Percentiles rank a stretch among this genome's conserved stretches.
These are phyloP conservation scores for Alectoris magna DNA, from an alignment of 2,797 vertebrate species.

Conservation along the genomic window DNA sequence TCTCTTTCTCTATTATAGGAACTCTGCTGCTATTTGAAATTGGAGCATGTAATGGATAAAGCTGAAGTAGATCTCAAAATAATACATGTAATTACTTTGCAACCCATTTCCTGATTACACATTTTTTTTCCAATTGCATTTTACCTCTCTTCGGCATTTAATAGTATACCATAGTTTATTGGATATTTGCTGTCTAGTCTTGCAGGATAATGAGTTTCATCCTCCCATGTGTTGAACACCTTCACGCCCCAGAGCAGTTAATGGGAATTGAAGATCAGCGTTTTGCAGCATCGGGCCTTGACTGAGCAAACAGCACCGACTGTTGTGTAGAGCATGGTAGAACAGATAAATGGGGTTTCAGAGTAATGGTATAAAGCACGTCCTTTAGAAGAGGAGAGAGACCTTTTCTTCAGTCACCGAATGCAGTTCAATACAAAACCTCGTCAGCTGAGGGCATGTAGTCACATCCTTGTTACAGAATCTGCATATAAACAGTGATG, in stretches of 20 bases:
- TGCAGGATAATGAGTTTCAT: slow-evolving; percentile 40
- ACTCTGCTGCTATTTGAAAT: not conserved
- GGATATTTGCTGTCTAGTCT: slow-evolving; percentile 21
- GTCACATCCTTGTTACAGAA: not conserved
- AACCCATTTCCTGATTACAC: not conserved
- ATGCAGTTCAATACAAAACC: not conserved
- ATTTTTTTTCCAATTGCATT: slow-evolving; percentile 1
- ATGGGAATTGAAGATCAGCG: slow-evolving; percentile 13
- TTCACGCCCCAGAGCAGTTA: not conserved
- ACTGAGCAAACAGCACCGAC: not conserved
- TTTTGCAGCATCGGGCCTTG: not conserved
- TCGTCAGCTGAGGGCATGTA: not conserved
- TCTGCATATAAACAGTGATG: not conserved
- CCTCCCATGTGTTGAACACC: slow-evolving; percentile 2
- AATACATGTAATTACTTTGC: slow-evolving; percentile 32
- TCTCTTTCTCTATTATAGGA: not conserved
- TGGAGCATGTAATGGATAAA: not conserved
- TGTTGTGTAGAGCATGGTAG: not conserved
- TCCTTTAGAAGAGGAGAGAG: not conserved
- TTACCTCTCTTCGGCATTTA: slow-evolving; percentile 4
- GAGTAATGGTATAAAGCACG: not conserved
- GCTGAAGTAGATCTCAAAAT: slow-evolving; percentile 16
- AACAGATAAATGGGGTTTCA: not conserved
- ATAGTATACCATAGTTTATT: not conserved
- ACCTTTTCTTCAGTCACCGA: not conserved